Conservation (phyloP, 2,797 vertebrate species). For the Chloroceryle amazona region DNA sequence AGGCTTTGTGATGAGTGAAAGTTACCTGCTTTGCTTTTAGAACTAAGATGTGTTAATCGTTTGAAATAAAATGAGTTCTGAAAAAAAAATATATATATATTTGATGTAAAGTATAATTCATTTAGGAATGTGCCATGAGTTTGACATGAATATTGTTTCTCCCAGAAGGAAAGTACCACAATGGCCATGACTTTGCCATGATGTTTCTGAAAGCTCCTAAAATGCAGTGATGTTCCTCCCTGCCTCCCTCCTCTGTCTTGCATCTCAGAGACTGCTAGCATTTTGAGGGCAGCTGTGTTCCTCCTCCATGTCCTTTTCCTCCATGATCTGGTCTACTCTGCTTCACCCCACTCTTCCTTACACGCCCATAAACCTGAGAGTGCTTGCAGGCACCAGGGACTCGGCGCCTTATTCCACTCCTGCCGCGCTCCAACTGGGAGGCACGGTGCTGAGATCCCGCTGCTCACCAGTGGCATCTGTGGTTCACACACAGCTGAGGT, state of each 20-base stretch:
- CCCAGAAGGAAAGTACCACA: background rate
- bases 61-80: background rate
- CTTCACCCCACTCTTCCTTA: conserved; percentile 21
- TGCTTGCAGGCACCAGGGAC: background rate
- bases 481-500: background rate
- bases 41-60: background rate
- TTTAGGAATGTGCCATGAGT: background rate
- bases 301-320: background rate
- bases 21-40: background rate
- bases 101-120: background rate
- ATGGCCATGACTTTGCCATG: background rate
- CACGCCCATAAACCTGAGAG: conserved; percentile 6
- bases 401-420: background rate
- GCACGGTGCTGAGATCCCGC: background rate
- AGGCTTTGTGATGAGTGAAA: background rate
- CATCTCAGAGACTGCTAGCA: background rate
- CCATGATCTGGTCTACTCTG: background rate
- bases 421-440: fast-evolving
- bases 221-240: background rate
- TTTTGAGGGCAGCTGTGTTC: background rate
- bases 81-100: background rate
- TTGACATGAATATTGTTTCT: background rate
- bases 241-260: background rate
- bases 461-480: no score
- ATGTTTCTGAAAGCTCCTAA: background rate